Conservation (phyloP, 2,113 vertebrate genomes). For the Gobiocypris rarus region DNA sequence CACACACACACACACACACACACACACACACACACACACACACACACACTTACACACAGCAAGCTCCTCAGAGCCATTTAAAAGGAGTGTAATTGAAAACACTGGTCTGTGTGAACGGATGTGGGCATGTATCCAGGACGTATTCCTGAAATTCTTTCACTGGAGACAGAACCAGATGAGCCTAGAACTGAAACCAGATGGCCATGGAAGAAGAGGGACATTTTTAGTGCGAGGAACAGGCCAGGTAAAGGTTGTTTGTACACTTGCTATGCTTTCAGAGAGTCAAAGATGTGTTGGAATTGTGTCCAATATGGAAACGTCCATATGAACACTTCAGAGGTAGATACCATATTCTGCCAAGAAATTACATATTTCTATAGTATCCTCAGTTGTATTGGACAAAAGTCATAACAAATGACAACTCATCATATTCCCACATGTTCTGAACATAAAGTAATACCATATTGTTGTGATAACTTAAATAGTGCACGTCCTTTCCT, state of each 20-base stretch:
- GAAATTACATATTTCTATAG: not conserved
- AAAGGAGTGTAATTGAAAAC: conserved; percentile 79
- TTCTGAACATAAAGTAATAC: not conserved
- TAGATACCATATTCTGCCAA: not conserved
- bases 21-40: conserved; percentile 46
- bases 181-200: conserved; percentile 81
- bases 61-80: conserved; percentile 73
- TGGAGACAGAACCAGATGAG: conserved; percentile 81
- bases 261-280: conserved; percentile 31
- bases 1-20: conserved; percentile 46
- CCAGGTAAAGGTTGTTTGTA: conserved; percentile 55
- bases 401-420: conserved; percentile 9
- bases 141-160: conserved; percentile 81
- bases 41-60: conserved; percentile 45
- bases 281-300: conserved; percentile 6
- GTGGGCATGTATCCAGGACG: conserved; percentile 79
- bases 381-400: not conserved
- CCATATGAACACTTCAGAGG: not conserved
- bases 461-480: not conserved
- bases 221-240: conserved; percentile 44
- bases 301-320: not conserved
- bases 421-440: not conserved
- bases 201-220: conserved; percentile 54
- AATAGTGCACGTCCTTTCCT: not conserved
- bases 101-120: conserved; percentile 81